Percentiles rank a stretch among this genome's conserved stretches.
Evolutionary conservation across 2,888 invertebrate species (phyloP).

Genomic region (Agrilus mali): DNA sequence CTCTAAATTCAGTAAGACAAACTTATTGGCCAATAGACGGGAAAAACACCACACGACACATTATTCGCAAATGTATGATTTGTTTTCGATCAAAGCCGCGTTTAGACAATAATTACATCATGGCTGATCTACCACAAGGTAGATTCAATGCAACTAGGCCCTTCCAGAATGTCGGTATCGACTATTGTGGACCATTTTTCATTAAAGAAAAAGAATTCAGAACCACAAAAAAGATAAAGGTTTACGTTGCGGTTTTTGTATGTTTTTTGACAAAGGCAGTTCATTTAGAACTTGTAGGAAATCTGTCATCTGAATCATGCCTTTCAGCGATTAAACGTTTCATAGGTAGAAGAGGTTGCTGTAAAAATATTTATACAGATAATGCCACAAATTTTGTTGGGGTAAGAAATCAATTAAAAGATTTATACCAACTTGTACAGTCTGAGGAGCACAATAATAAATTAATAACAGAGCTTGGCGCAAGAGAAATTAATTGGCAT

Average conservation of each 20-base stretch:
- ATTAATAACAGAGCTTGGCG: no score
- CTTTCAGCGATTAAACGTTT: conserved; percentile 11
- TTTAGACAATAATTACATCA: conserved; percentile 5
- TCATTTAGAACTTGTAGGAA: conserved; percentile 11
- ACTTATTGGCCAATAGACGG: conserved; percentile 8
- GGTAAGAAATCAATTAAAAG: conserved; percentile 3
- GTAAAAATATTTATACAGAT: conserved; percentile 8
- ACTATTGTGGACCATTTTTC: no score
- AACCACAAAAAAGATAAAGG: conserved; percentile 6
- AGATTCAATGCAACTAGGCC: conserved; percentile 14
- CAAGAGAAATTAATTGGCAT: no score
- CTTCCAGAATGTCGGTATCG: conserved; percentile 18
- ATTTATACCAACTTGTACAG: no score
- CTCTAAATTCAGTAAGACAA: conserved; percentile 7
- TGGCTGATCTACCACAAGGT: conserved; percentile 18
- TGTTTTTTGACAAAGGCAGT: no score
- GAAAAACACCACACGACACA: conserved; percentile 2
- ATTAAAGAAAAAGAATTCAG: conserved; percentile 12
- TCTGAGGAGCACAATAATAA: no score
- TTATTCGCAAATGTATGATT: conserved; percentile 7
- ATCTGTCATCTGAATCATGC: conserved; percentile 11
- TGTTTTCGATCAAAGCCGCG: conserved; percentile 7
- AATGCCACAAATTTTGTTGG: conserved; percentile 13
- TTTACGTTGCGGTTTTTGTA: conserved; percentile 14
- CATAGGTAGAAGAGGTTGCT: conserved; percentile 9